Base-by-base conservation (phyloP, 2,113 vertebrate genomes). In the Delphinus delphis region DNA sequence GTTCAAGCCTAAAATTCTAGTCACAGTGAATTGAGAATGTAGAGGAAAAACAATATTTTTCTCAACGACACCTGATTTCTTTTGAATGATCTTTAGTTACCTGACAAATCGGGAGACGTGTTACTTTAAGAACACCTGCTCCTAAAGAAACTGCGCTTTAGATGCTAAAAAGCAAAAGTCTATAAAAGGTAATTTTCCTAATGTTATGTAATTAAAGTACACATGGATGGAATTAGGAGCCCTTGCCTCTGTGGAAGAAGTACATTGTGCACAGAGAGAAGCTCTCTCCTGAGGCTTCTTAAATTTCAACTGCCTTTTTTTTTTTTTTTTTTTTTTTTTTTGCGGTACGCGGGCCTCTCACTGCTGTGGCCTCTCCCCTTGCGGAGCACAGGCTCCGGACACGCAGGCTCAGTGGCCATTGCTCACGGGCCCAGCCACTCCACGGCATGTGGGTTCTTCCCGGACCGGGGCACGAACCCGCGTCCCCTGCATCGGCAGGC, bases 231-330 rank as follows among this genome's bases (percentile, higher is more conserved):
- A 85, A 55, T 92, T 31, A 73, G n/a, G 41, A 53, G n/a, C 4
- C 14, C 38, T 21, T 65, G 10, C 8, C 73, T 73, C 44, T 47
- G 12, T 12, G 28, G 79, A 85, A 90, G 41, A 67, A 62, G 11
- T 65, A n/a, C 8, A 13, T 3, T 11, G 2, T 65, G 17, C 10
- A 53, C 1, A 53, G 23, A 70, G 36, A 80, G n/a, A 90, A 60
- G 15, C 11, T 88, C 14, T 81, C 55, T 84, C 60, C 55, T 50
- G 33, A 86, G 84, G 3, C 80, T 89, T 94, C 26, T 74, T 81
- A 23, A 44, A 44, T 95, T 86, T 90, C 86, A 93, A 93, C 20
- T 81, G 73, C 9, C n/a, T 76, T 87, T 96, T 96, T 90, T 90
- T 41, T 41, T 44, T 44, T n/a, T n/a, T n/a, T n/a, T 44, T 44